Evolutionary conservation across 2,888 invertebrate species (phyloP).

Genomic region (Cheilosia scutellata): DNA sequence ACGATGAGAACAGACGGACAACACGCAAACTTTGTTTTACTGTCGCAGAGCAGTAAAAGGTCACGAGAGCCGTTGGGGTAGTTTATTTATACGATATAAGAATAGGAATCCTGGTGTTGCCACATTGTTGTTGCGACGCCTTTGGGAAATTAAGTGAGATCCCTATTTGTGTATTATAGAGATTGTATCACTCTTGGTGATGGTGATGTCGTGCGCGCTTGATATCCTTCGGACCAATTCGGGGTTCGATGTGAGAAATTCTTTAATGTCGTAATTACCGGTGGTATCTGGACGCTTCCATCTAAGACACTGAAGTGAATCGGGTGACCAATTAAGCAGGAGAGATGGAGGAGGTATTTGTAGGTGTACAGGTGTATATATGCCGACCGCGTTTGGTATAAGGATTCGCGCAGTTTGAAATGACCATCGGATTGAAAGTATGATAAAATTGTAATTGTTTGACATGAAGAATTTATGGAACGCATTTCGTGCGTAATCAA

Average conservation of each 20-base stretch:
- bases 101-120: slow-evolving; percentile 36
- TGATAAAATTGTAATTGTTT: slow-evolving; percentile 64
- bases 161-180: slow-evolving; percentile 61
- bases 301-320: slow-evolving; percentile 70
- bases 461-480: slow-evolving; percentile 69
- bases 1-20: slow-evolving; percentile 33
- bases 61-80: slow-evolving; percentile 71
- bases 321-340: slow-evolving; percentile 68
- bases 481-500: slow-evolving; percentile 69
- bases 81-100: slow-evolving; percentile 46
- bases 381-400: not conserved
- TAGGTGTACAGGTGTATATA: slow-evolving; percentile 57
- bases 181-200: slow-evolving; percentile 72
- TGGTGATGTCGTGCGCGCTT: slow-evolving; percentile 70
- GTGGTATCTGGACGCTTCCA: slow-evolving; percentile 64
- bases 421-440: slow-evolving; percentile 33
- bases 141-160: slow-evolving; percentile 66
- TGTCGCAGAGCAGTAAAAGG: slow-evolving; percentile 70
- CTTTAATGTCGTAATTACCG: slow-evolving; percentile 75
- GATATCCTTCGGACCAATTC: slow-evolving; percentile 60
- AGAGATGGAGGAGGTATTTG: slow-evolving; percentile 8
- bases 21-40: slow-evolving; percentile 68
- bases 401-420: slow-evolving; percentile 56
- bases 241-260: slow-evolving; percentile 72
- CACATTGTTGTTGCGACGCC: slow-evolving; percentile 61